phyloP scores from a whole-genome alignment of 1,140 invertebrate genomes.

The Neodiprion pinetum region DNA sequence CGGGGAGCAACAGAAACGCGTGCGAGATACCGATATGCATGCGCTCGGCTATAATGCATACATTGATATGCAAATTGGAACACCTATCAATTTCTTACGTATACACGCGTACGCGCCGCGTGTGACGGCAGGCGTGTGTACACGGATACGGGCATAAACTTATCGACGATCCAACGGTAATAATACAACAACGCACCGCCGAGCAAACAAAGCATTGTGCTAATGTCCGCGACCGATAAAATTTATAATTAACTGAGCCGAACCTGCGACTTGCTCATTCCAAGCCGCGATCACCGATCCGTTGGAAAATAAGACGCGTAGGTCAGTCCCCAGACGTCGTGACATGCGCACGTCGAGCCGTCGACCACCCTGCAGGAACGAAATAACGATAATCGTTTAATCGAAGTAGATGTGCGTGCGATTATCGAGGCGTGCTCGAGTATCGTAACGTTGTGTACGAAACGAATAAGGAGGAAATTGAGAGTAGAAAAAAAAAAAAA shows the following conservation, averaged over 20 bases:
- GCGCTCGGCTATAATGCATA: neutral
- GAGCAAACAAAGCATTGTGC: neutral
- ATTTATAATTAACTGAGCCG: neutral
- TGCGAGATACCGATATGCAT: neutral
- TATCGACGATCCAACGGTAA: neutral
- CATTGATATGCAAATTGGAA: constrained; percentile 1
- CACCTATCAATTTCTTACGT: neutral
- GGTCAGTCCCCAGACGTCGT: too few relatives aligned
- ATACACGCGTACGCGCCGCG: too few relatives aligned
- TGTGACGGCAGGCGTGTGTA: neutral
- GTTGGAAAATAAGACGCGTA: too few relatives aligned
- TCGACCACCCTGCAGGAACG: neutral
- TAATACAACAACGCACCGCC: neutral
- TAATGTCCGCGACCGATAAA: neutral
- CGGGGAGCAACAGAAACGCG: neutral
- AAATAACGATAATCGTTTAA: neutral
- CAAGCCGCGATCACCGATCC: neutral
- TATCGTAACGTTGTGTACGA: too few relatives aligned
- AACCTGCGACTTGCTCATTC: neutral
- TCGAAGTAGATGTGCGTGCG: neutral
- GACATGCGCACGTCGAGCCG: neutral
- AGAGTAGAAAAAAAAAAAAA: too few relatives aligned
- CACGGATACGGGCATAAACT: neutral
- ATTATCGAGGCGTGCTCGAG: neutral
- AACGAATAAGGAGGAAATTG: too few relatives aligned